A percentile compares a stretch with the other conserved stretches of the same genome.
Evolutionary conservation across 2,888 invertebrate species (phyloP).

Genomic region (Epsilonema sp.): DNA sequence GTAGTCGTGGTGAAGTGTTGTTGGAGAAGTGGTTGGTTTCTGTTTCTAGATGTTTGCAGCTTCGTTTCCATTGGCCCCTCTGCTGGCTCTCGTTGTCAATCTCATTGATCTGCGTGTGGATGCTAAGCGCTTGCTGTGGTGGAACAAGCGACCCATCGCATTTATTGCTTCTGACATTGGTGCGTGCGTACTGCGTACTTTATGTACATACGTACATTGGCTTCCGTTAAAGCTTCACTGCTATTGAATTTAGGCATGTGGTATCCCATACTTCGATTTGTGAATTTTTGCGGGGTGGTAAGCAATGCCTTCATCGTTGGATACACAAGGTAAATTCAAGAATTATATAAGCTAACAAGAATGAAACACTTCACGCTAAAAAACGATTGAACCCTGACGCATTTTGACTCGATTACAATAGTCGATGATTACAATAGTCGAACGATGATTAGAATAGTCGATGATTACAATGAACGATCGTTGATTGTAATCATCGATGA

Average conservation of each 20-base stretch:
- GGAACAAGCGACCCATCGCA: slow-evolving; percentile 32
- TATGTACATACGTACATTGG: background rate
- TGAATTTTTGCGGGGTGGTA: slow-evolving; percentile 34
- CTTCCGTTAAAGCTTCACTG: too few species aligned
- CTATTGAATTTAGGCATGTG: slow-evolving; percentile 30
- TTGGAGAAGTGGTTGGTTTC: too few species aligned
- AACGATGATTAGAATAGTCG: too few species aligned
- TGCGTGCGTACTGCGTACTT: slow-evolving; percentile 12
- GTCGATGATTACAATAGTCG: too few species aligned
- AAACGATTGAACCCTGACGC: too few species aligned
- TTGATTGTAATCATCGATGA: too few species aligned
- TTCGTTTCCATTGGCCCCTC: slow-evolving; percentile 35
- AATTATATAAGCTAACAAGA: too few species aligned
- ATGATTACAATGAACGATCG: too few species aligned
- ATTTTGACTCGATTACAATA: too few species aligned
- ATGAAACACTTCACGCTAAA: too few species aligned
- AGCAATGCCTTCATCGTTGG: slow-evolving; percentile 36
- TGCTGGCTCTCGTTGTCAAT: slow-evolving; percentile 32
- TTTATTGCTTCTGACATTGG: slow-evolving; percentile 33
- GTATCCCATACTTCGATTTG: slow-evolving; percentile 33
- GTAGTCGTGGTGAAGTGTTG: too few species aligned
- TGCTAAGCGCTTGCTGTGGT: slow-evolving; percentile 32
- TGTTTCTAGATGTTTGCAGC: slow-evolving; percentile 34
- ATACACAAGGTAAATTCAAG: slow-evolving; percentile 32
- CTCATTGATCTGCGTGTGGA: slow-evolving; percentile 33